Conservation (phyloP, 1,140 invertebrate species). For the Samia ricini region DNA sequence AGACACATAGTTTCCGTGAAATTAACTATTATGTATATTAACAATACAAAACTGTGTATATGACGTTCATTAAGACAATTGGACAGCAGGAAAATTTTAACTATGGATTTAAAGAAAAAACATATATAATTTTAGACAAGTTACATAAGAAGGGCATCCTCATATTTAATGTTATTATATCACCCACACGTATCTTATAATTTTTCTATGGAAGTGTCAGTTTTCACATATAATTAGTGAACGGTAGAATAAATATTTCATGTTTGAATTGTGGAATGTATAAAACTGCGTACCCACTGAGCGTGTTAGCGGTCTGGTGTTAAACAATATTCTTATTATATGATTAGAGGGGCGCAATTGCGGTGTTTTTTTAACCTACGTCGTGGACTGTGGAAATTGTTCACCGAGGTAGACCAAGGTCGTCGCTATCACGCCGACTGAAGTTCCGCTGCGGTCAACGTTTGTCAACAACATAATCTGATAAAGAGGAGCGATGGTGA, state of each 20-base stretch:
- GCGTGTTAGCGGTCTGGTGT: constrained; percentile 18
- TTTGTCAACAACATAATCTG: no score
- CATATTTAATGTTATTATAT: background rate
- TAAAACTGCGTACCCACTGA: constrained; percentile 1
- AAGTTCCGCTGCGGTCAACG: no score
- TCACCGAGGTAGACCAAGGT: background rate
- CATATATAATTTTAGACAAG: background rate
- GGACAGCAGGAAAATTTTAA: no score
- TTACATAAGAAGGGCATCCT: background rate
- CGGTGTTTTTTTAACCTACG: background rate
- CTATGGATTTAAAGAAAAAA: no score
- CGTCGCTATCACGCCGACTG: no score
- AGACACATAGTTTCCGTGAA: no score
- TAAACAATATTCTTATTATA: constrained; percentile 14
- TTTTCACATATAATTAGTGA: constrained; percentile 28
- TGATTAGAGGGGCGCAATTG: background rate
- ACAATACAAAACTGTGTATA: no score
- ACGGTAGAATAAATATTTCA: constrained; percentile 19
- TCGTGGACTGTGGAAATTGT: background rate
- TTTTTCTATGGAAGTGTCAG: constrained; percentile 8
- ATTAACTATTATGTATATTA: no score
- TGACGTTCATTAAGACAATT: no score
- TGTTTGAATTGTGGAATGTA: constrained; percentile 11
- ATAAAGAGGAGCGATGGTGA: no score
- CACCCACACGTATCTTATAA: background rate